Percentiles rank a stretch among this genome's conserved stretches.
Evolutionary conservation across 2,888 invertebrate species (phyloP).

Genomic region (Ethmia dodecea): DNA sequence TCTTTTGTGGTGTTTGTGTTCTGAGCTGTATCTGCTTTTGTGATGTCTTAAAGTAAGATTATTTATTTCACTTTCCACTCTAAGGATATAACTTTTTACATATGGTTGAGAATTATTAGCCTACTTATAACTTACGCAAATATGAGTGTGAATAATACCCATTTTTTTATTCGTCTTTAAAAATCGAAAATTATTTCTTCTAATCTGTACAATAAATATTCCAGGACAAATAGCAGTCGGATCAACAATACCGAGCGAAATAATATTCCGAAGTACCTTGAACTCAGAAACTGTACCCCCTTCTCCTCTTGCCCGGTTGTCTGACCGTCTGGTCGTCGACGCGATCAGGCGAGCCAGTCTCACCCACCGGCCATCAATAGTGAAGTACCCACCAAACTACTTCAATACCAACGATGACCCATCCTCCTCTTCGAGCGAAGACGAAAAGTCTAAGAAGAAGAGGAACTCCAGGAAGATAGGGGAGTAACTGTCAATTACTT

Average conservation of each 20-base stretch:
- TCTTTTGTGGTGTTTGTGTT: too few species aligned
- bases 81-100: too few species aligned
- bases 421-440: conserved; percentile 60
- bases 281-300: conserved; percentile 30
- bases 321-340: conserved; percentile 60
- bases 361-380: conserved; percentile 50
- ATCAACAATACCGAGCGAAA: conserved; percentile 39
- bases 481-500: background rate
- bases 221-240: conserved; percentile 45
- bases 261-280: conserved; percentile 36
- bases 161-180: too few species aligned
- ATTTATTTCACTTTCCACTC: too few species aligned
- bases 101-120: too few species aligned
- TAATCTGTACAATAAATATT: conserved; percentile 23
- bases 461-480: conserved; percentile 9
- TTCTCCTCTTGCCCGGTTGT: conserved; percentile 45
- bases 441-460: conserved; percentile 27
- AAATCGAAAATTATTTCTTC: too few species aligned
- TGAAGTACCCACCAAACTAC: conserved; percentile 62
- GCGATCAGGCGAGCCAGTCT: conserved; percentile 61
- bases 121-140: too few species aligned
- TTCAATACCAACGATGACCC: conserved; percentile 51
- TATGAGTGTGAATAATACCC: too few species aligned
- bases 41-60: too few species aligned
- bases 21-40: too few species aligned